A percentile compares a stretch with the other conserved stretches of the same genome.
Evolutionary conservation across 2,888 invertebrate species (phyloP).

Genomic region (Abrostola tripartita): DNA sequence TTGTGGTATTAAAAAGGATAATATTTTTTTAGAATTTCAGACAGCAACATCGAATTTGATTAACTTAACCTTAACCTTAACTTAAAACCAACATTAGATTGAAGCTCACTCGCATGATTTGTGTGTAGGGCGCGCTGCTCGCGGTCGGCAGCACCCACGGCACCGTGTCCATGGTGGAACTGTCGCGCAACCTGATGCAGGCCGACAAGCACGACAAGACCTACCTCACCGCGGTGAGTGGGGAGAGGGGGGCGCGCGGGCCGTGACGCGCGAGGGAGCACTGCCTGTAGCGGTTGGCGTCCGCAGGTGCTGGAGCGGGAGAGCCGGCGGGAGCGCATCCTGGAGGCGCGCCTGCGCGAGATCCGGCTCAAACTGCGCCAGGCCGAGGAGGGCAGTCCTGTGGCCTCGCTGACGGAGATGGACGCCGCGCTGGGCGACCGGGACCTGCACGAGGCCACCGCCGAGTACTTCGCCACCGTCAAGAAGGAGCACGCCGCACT

Average conservation of each 20-base stretch:
- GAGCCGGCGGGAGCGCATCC: conserved; percentile 94
- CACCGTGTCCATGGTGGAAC: conserved; percentile 91
- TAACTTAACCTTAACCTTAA: no score
- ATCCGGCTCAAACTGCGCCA: conserved; percentile 88
- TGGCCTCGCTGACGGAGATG: conserved; percentile 54
- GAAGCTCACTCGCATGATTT: background rate
- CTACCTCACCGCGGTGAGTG: conserved; percentile 90
- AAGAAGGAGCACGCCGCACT: conserved; percentile 57
- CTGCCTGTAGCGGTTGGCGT: background rate
- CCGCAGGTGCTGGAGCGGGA: conserved; percentile 95
- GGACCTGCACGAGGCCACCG: conserved; percentile 70
- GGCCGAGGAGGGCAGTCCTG: conserved; percentile 69
- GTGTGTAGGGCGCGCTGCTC: conserved; percentile 87
- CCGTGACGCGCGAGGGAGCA: background rate
- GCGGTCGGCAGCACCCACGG: conserved; percentile 92
- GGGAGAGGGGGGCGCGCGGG: background rate
- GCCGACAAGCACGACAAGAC: conserved; percentile 92
- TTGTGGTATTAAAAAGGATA: background rate
- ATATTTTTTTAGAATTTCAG: background rate
- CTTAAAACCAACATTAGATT: background rate
- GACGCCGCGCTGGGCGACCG: conserved; percentile 66
- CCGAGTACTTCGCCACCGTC: conserved; percentile 63
- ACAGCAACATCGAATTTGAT: background rate
- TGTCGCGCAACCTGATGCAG: conserved; percentile 90
- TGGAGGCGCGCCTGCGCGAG: conserved; percentile 95